Conservation (phyloP, 2,113 vertebrate species). For the Cyphomyrus discorhynchus region DNA sequence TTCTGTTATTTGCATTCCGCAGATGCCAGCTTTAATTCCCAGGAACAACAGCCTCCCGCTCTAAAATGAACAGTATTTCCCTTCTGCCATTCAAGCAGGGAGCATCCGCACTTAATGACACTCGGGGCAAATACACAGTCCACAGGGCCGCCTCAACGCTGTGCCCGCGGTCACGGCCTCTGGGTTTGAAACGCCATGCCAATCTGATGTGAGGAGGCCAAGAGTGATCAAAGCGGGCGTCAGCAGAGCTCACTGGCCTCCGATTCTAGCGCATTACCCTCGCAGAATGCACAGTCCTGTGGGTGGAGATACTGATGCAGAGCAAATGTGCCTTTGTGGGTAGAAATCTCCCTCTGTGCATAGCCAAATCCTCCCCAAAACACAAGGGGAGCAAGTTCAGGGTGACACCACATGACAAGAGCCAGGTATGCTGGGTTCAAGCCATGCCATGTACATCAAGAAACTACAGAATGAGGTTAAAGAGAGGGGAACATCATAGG, state of each 20-base stretch:
- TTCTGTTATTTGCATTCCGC: constrained; percentile 67
- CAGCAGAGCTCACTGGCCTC: constrained; percentile 69
- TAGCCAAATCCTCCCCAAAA: constrained; percentile 10
- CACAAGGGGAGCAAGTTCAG: constrained; percentile 31
- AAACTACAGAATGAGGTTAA: neutral
- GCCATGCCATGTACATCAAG: neutral
- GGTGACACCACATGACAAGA: constrained; percentile 34
- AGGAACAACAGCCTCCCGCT: constrained; percentile 73
- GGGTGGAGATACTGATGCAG: constrained; percentile 77
- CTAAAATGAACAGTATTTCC: constrained; percentile 97
- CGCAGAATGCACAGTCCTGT: constrained; percentile 65
- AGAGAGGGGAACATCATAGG: neutral
- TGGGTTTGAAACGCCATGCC: constrained; percentile 93
- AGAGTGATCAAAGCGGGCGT: constrained; percentile 88
- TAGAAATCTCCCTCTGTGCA: constrained; percentile 52
- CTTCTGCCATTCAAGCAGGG: constrained; percentile 78
- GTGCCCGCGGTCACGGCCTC: constrained; percentile 67
- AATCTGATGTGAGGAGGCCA: constrained; percentile 89
- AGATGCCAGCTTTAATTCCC: constrained; percentile 81
- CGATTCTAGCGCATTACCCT: constrained; percentile 78
- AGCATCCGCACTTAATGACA: constrained; percentile 89
- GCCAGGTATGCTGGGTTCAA: neutral
- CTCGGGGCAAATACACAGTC: constrained; percentile 83
- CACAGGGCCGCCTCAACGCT: constrained; percentile 67
- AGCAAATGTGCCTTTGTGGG: constrained; percentile 77